Evolutionary conservation across 1,140 invertebrate species (phyloP).

Genomic region (Anadara kagoshimensis): DNA sequence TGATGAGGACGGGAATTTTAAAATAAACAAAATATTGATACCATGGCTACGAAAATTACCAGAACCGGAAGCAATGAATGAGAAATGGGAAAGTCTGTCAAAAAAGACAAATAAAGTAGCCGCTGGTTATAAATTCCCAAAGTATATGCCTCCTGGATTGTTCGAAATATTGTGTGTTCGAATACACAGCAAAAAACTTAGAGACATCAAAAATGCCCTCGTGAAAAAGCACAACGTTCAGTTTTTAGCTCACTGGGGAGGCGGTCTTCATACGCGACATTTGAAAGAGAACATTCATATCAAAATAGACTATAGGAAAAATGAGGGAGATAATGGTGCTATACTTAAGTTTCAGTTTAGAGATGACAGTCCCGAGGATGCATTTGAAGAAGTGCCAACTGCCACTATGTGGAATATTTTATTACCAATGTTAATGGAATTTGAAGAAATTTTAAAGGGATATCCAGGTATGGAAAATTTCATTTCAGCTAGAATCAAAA

Average conservation of each 20-base stretch:
- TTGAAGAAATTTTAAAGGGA: constrained; percentile 61
- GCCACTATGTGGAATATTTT: constrained; percentile 63
- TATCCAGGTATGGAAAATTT: constrained; percentile 54
- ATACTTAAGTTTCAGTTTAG: constrained; percentile 59
- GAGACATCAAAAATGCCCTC: constrained; percentile 1
- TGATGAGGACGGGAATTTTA: constrained; percentile 37
- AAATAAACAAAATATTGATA: constrained; percentile 48
- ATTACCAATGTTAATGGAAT: constrained; percentile 61
- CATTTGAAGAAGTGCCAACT: constrained; percentile 43
- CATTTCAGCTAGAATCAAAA: neutral
- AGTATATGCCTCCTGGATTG: constrained; percentile 65
- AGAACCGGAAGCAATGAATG: constrained; percentile 45
- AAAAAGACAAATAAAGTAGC: constrained; percentile 39
- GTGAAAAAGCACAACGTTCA: constrained; percentile 14
- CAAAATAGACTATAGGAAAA: constrained; percentile 46
- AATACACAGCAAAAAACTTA: constrained; percentile 41
- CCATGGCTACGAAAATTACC: constrained; percentile 52
- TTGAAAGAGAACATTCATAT: constrained; percentile 50
- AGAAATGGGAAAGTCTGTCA: constrained; percentile 37
- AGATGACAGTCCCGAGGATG: constrained; percentile 48
- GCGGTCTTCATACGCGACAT: constrained; percentile 63
- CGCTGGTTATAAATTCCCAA: constrained; percentile 54
- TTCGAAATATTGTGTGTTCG: constrained; percentile 64
- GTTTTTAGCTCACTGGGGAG: constrained; percentile 64
- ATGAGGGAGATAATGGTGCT: constrained; percentile 36